Evolutionary conservation across 2,888 invertebrate species (phyloP), one percentile per base, ranked within the genome.

Genomic region (Caradrina kadenii): DNA sequence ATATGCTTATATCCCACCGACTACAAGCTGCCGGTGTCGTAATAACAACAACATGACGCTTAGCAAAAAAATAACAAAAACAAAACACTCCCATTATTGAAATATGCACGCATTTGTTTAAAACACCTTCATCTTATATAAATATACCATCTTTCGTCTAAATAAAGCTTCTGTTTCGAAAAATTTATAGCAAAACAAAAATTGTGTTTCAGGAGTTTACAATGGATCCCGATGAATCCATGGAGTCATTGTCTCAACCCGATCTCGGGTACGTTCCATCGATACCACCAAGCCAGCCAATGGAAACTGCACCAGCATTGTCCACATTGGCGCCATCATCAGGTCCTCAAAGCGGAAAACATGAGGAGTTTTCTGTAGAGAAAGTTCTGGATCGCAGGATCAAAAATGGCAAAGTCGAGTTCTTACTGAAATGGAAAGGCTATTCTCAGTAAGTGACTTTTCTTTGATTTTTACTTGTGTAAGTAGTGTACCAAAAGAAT

Each of bases 341-440:
- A 56, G 90, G 89, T 0, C 91, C 92, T 11, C 88, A 88, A 64
- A 89, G 92, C 26, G 94, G 93, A 0, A 94, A 90, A 84, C 95
- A 93, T 50, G 97, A 98, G 82, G 98, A 98, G 83, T 97, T 96
- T 86, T 97, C 97, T 0, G 98, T 98, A 0, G 98, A 98, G 87
- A 97, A 97, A 87, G 97, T 98, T 31, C 91, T 98, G 21, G 97
- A 98, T 86, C 96, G 97, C 78, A 93, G 97, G 83, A 96, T 96
- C 15, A 95, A 97, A 73, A 97, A 97, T 84, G 98, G 97, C 0
- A 97, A 97, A 91, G 97, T 97, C 0, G 97, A 97, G 90, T 97
- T 96, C 87, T 90, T 97, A 45, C 86, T 97, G 21, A 97, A 97
- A 87, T 97, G 97, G 97, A 97, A 96, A 90, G 97, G 97, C 5